Conservation (phyloP, 2,888 invertebrate genomes). For the Caenorhabditis wallacei region DNA sequence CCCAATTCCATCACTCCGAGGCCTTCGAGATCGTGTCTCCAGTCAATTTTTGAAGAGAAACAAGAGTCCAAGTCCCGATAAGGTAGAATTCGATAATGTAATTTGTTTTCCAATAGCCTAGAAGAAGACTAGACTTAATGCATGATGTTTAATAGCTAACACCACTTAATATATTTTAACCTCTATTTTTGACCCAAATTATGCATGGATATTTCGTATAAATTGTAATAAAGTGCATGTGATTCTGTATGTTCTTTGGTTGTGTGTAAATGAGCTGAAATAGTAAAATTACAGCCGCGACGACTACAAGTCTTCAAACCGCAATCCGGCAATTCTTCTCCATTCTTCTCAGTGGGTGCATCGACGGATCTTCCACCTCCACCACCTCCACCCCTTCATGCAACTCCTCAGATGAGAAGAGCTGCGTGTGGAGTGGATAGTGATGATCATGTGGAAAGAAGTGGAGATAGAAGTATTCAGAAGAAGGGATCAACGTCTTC, state of each 20-base stretch:
- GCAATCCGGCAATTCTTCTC: background rate
- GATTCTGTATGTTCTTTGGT: background rate
- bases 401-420: slow-evolving; percentile 4
- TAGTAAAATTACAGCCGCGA: slow-evolving; percentile 9
- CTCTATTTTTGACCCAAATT: background rate
- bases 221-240: slow-evolving; percentile 7
- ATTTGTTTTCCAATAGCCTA: slow-evolving; percentile 12
- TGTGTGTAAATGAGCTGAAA: background rate
- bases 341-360: background rate
- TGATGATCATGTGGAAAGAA: slow-evolving; percentile 2
- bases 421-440: slow-evolving; percentile 23
- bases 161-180: background rate
- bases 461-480: slow-evolving; percentile 16
- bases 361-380: slow-evolving; percentile 10
- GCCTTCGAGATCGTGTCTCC: slow-evolving; percentile 47
- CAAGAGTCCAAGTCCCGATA: slow-evolving; percentile 60
- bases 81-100: slow-evolving; percentile 6
- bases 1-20: slow-evolving; percentile 50
- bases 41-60: slow-evolving; percentile 57
- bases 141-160: slow-evolving; percentile 11
- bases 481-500: slow-evolving; percentile 59
- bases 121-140: background rate
- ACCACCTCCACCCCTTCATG: slow-evolving; percentile 4
- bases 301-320: slow-evolving; percentile 11
- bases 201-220: background rate